A percentile compares a stretch with the other conserved stretches of the same genome.
Evolutionary conservation across 2,888 invertebrate genomes (phyloP).

Genomic region (Zele albiditarsus): DNA sequence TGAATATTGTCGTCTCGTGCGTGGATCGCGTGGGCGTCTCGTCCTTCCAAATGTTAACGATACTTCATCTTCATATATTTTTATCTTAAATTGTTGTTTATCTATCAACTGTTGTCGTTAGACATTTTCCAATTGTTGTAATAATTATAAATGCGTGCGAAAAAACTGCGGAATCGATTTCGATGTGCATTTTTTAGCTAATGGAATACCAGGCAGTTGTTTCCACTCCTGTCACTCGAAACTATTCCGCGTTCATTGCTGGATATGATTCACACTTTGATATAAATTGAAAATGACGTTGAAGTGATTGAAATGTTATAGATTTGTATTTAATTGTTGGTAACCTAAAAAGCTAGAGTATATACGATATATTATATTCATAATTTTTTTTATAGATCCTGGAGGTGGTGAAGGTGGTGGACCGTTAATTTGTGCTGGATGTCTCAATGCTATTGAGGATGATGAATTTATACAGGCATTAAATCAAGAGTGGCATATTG

Average conservation of each 20-base stretch:
- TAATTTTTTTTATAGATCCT: conserved; percentile 57
- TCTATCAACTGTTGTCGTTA: not conserved
- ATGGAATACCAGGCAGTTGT: conserved; percentile 19
- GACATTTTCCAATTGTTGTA: not conserved
- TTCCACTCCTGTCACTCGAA: conserved; percentile 25
- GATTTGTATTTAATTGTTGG: not conserved
- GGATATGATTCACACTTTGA: conserved; percentile 24
- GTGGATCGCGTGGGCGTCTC: conserved; percentile 66
- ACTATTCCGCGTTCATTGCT: conserved; percentile 16
- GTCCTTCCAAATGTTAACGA: conserved; percentile 55
- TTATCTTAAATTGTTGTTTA: not conserved
- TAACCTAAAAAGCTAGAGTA: not conserved
- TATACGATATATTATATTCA: not conserved
- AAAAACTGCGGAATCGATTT: not conserved
- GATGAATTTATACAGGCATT: conserved; percentile 88
- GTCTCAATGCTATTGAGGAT: conserved; percentile 82
- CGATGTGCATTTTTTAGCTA: not conserved
- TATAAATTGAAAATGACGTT: not conserved
- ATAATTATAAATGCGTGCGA: not conserved
- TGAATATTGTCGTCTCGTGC: conserved; percentile 47
- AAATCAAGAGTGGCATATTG: conserved; percentile 90
- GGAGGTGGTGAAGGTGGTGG: conserved; percentile 61
- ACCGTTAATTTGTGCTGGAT: conserved; percentile 79
- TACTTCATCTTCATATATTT: conserved; percentile 41
- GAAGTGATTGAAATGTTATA: not conserved